A percentile compares a stretch with the other conserved stretches of the same genome.
These are phyloP conservation scores for Leptopterna dolabrata DNA, from an alignment of 2,888 invertebrate genomes.

Conservation along the genomic window DNA sequence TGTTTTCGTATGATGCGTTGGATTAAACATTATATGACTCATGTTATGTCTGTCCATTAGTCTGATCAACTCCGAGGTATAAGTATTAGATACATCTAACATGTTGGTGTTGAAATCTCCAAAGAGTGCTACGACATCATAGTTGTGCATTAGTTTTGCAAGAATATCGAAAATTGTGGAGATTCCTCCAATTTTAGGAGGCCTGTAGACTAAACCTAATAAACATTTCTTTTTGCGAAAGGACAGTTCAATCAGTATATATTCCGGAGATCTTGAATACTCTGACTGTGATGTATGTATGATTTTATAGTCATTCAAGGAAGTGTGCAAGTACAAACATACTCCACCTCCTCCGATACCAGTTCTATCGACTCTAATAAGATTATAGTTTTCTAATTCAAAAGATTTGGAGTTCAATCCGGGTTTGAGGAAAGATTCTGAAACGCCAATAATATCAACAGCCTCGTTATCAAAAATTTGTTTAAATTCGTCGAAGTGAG, in stretches of 20 bases:
- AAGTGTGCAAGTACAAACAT: not conserved
- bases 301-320: not conserved
- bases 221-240: not conserved
- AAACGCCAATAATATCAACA: not conserved
- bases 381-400: not conserved
- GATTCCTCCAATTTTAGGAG: not conserved
- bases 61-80: not conserved
- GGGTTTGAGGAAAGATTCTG: not conserved
- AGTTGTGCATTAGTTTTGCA: not conserved
- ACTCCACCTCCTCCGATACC: not conserved
- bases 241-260: not conserved
- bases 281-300: not conserved
- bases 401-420: not conserved
- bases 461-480: not conserved
- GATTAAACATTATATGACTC: not conserved
- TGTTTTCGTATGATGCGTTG: not conserved
- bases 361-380: not conserved
- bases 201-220: not conserved
- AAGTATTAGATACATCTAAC: not conserved
- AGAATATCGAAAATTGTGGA: not conserved
- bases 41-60: not conserved
- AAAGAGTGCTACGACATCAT: not conserved
- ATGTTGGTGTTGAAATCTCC: not conserved
- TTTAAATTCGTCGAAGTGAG: not conserved
- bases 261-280: not conserved